Conservation (phyloP, 2,888 invertebrate genomes). For the Autographa pulchrina region DNA sequence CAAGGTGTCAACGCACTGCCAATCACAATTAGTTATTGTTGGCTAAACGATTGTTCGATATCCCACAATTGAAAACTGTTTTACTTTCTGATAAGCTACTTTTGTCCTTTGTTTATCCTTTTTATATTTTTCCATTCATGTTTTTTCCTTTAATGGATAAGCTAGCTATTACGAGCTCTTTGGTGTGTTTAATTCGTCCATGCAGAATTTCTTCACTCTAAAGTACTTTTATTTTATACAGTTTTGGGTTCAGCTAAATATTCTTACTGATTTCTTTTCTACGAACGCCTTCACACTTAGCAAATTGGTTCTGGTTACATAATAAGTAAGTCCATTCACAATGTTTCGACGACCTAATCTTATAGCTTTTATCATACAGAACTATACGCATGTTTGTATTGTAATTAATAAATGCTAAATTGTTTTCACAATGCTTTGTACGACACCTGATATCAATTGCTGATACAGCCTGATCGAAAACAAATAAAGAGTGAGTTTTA, state of each 20-base stretch:
- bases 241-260: too few relatives aligned
- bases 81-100: conserved; percentile 9
- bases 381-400: not conserved
- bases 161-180: too few relatives aligned
- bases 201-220: too few relatives aligned
- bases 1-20: conserved; percentile 76
- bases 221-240: too few relatives aligned
- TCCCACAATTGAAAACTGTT: conserved; percentile 4
- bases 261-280: too few relatives aligned
- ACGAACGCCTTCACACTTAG: too few relatives aligned
- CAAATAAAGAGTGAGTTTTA: conserved; percentile 9
- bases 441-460: not conserved
- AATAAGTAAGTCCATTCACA: too few relatives aligned
- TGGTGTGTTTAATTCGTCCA: too few relatives aligned
- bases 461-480: not conserved
- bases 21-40: conserved; percentile 59
- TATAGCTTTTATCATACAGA: not conserved
- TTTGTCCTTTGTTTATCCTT: not conserved
- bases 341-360: not conserved
- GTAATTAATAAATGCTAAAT: not conserved
- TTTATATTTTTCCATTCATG: not conserved
- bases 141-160: not conserved
- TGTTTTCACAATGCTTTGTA: not conserved
- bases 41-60: conserved; percentile 34
- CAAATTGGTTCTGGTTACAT: too few relatives aligned